Evolutionary conservation across 2,888 invertebrate genomes (phyloP).

Genomic region (Ormia ochracea): DNA sequence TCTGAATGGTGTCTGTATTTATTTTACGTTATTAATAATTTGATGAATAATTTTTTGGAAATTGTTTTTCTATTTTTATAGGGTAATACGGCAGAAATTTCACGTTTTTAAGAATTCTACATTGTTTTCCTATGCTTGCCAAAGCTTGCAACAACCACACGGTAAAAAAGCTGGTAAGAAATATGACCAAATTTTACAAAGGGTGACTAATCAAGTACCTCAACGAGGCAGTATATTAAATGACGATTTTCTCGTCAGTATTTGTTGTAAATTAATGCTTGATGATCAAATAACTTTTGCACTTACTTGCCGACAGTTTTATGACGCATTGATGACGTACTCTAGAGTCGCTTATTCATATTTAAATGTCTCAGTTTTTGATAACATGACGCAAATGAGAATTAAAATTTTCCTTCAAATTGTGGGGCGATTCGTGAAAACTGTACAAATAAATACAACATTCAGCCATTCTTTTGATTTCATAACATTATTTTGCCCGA

Average conservation of each 20-base stretch:
- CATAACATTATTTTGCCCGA: slow-evolving; percentile 5
- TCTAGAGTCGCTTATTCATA: slow-evolving; percentile 50
- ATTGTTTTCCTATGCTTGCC: no score
- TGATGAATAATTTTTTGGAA: no score
- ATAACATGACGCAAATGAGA: not conserved
- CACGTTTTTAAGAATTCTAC: no score
- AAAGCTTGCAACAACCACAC: no score
- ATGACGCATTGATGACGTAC: slow-evolving; percentile 52
- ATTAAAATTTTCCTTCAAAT: slow-evolving; percentile 24
- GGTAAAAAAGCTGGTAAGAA: no score
- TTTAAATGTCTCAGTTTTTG: not conserved
- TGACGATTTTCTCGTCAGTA: slow-evolving; percentile 66
- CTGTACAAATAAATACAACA: not conserved
- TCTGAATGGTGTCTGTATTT: no score
- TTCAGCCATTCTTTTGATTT: not conserved
- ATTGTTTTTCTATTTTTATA: no score
- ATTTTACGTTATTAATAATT: no score
- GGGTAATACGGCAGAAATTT: no score
- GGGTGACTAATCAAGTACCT: no score
- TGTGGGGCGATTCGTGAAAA: slow-evolving; percentile 1
- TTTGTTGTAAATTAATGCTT: slow-evolving; percentile 48
- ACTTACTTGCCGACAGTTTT: slow-evolving; percentile 65
- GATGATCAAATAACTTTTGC: slow-evolving; percentile 67
- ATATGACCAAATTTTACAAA: no score
- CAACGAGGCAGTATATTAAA: no score